Percentiles rank a stretch among this genome's conserved stretches.
Conservation (phyloP, 1,140 invertebrate genomes). For the Reticulitermes speratus region DNA sequence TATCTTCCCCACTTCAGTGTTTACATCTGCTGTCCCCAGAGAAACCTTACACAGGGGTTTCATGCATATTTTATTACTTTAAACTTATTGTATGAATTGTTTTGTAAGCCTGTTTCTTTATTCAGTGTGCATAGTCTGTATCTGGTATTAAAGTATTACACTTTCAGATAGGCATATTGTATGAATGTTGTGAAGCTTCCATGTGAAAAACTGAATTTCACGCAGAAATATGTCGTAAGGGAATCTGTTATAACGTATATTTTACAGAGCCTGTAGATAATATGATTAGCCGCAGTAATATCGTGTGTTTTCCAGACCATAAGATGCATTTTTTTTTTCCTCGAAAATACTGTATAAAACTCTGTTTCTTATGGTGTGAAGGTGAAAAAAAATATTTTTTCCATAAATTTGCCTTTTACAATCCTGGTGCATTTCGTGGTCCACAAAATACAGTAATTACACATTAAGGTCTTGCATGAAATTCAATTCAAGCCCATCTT, state of each 20-base stretch:
- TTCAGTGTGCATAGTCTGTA: background rate
- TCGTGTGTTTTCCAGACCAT: background rate
- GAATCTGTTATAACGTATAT: background rate
- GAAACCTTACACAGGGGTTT: too few relatives aligned
- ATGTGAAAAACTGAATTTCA: constrained; percentile 8
- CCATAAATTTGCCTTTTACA: too few relatives aligned
- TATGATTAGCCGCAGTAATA: background rate
- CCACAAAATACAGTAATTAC: too few relatives aligned
- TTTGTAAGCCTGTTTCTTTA: background rate
- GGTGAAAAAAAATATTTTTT: too few relatives aligned
- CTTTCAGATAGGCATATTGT: background rate
- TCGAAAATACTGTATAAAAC: too few relatives aligned
- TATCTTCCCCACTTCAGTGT: too few relatives aligned
- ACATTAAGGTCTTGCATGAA: background rate
- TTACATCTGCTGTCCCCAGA: too few relatives aligned
- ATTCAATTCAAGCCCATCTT: background rate
- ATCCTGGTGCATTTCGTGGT: too few relatives aligned
- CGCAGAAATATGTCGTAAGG: background rate
- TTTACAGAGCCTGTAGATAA: background rate
- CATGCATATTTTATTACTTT: background rate
- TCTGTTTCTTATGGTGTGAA: too few relatives aligned
- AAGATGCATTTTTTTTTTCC: too few relatives aligned
- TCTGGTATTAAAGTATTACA: background rate
- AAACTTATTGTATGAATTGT: background rate
- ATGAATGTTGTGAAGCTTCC: background rate